Evolutionary conservation across 2,797 vertebrate species (phyloP), one percentile per base, ranked within the genome.

Genomic region (Diglossa cyanea): DNA sequence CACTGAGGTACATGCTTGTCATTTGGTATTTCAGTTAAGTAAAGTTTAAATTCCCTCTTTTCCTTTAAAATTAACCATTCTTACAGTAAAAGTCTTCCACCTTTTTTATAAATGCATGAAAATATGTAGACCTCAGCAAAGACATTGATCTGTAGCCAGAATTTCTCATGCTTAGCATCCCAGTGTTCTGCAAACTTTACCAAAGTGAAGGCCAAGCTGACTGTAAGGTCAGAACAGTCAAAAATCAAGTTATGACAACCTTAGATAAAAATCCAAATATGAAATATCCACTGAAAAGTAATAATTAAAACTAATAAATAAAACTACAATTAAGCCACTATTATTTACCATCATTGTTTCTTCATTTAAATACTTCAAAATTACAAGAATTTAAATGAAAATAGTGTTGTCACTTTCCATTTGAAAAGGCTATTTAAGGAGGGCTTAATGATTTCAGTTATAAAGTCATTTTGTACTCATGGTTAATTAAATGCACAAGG

Each of bases 401-500:
- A 83, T 31, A 1, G 51, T 14, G 2, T 48, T 88, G 78, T 74
- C 81, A 85, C 67, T 88, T 95, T 96, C 51, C 62, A 91, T 84
- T 78, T 87, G 61, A 88, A 92, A 93, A 80, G 31, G 39, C n/a
- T 86, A 55, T 75, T 75, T 92, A 88, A 94, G 44, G 37, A 78
- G 44, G 17, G 8, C 4, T 89, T 93, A 96, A 91, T 86, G 35
- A 73, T 30, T 93, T 86, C 44, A 42, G 33, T 66, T 96, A 83
- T 94, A 58, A 94, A 95, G 47, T 88, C 6, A 86, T 95, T 60
- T 95, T 94, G 35, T 85, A 87, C 51, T 95, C 86, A 86, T 72
- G 66, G 63, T 96, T 94, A 92, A 96, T 90, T 94, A 94, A 94
- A 90, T 70, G 39, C 76, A 77, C 37, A 71, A 94, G 89, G 26